Conservation (phyloP, 2,797 vertebrate genomes). For the Megaceryle alcyon region DNA sequence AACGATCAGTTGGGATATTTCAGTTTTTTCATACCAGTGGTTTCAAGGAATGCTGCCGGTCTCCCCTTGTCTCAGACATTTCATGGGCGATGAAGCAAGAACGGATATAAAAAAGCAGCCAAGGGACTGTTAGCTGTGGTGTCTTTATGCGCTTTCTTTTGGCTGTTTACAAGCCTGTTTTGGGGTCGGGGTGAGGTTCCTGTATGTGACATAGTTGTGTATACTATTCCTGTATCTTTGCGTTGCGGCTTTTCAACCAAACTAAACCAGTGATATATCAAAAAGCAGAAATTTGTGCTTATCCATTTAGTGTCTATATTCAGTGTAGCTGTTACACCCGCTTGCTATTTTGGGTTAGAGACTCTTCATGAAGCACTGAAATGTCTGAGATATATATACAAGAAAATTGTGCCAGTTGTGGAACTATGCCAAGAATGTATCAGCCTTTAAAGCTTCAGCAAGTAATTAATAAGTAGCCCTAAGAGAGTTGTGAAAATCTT, state of each 20-base stretch:
- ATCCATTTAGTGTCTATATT: background rate
- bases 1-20: slow-evolving; percentile 80
- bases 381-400: background rate
- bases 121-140: slow-evolving; percentile 76
- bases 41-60: slow-evolving; percentile 88
- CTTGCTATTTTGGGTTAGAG: slow-evolving; percentile 4
- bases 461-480: slow-evolving; percentile 2
- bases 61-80: slow-evolving; percentile 77
- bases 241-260: background rate
- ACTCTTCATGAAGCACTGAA: slow-evolving; percentile 5
- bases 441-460: background rate
- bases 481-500: background rate
- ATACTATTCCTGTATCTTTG: slow-evolving; percentile 18
- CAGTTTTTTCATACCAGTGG: slow-evolving; percentile 82
- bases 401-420: background rate
- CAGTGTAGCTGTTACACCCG: background rate
- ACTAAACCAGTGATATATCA: background rate
- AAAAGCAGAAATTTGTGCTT: background rate
- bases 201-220: background rate
- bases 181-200: background rate
- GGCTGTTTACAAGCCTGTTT: slow-evolving; percentile 80
- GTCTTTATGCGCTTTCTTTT: slow-evolving; percentile 6
- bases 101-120: slow-evolving; percentile 81
- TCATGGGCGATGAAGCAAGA: slow-evolving; percentile 85
- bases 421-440: background rate